phyloP scores from a whole-genome alignment of 2,888 invertebrate genomes.

The Phyllotreta cruciferae region DNA sequence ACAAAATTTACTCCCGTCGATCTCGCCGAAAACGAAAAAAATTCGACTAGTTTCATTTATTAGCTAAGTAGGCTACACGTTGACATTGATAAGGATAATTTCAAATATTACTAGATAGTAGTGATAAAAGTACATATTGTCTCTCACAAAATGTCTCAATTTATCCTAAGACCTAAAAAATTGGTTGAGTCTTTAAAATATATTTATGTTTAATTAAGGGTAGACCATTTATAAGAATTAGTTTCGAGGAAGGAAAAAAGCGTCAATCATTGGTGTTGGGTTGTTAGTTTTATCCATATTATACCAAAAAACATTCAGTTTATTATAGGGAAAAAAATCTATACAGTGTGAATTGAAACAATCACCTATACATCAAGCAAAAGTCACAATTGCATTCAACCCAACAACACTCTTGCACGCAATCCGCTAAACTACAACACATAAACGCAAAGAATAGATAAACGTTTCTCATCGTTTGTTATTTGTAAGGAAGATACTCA shows the following conservation, averaged over 20 bases:
- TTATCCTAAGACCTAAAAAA: conserved; percentile 32
- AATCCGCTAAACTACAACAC: too few species aligned
- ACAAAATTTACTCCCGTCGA: conserved; percentile 22
- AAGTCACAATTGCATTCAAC: too few species aligned
- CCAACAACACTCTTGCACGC: too few species aligned
- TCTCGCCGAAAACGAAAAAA: conserved; percentile 34
- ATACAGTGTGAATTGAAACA: too few species aligned
- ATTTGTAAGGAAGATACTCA: conserved; percentile 39
- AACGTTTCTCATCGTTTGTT: conserved; percentile 3
- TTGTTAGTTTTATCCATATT: neutral
- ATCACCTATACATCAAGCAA: too few species aligned
- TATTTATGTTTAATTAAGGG: conserved; percentile 15
- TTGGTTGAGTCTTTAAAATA: conserved; percentile 24
- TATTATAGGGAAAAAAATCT: too few species aligned
- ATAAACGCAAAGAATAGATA: neutral
- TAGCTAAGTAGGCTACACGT: conserved; percentile 46
- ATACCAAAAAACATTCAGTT: too few species aligned
- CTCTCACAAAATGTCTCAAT: conserved; percentile 40
- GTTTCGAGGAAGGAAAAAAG: neutral
- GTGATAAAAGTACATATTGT: conserved; percentile 44
- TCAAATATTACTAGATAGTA: conserved; percentile 41
- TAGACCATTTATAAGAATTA: conserved; percentile 12
- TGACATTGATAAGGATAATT: conserved; percentile 40
- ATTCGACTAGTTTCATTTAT: conserved; percentile 33
- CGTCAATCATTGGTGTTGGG: neutral